Evolutionary conservation across 2,888 invertebrate genomes (phyloP), one percentile per base, ranked within the genome.

Genomic region (Stictocephala bisonia): DNA sequence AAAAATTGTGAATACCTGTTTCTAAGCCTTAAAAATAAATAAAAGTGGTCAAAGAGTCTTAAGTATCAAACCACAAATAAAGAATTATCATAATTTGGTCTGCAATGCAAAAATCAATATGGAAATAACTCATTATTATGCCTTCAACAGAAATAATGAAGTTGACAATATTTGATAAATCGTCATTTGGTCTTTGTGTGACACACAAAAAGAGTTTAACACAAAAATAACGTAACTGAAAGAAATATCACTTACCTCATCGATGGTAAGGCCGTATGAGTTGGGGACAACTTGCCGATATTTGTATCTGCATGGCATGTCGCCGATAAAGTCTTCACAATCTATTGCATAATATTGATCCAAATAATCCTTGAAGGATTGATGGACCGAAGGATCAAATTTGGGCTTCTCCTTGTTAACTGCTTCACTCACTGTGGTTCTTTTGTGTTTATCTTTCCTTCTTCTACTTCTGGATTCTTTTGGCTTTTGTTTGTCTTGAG

Each of bases 281-380:
- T 98, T 98, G 0, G 96, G 92, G 44, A 91, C 87, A 0, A 94
- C 96, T 82, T 94, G 89, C 27, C 96, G 88, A 82, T 99, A 99
- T 82, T 95, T 96, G 84, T 97, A 99, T 79, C 94, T 87, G 74
- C 96, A 97, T 0, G 96, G 96, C 79, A 93, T 84, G 82, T 97
- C 96, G 0, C 91, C 97, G 60, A 99, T 92, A 66, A 98, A 89
- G 84, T 99, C 99, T 82, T 99, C 99, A 83, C 94, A 99, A 84
- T 98, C 96, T 82, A 98, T 86, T 80, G 93, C 90, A 82, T 98
- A 98, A 83, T 97, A 98, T 83, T 98, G 97, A 80, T 98, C 95
- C 82, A 97, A 90, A 82, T 97, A 97, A 79, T 96, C 88, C 31
- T 91, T 89, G 83, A 95, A 97, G 0, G 91, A 91, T 75, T 92